Conservation (phyloP, 1,140 invertebrate species). For the Watersipora subatra region DNA sequence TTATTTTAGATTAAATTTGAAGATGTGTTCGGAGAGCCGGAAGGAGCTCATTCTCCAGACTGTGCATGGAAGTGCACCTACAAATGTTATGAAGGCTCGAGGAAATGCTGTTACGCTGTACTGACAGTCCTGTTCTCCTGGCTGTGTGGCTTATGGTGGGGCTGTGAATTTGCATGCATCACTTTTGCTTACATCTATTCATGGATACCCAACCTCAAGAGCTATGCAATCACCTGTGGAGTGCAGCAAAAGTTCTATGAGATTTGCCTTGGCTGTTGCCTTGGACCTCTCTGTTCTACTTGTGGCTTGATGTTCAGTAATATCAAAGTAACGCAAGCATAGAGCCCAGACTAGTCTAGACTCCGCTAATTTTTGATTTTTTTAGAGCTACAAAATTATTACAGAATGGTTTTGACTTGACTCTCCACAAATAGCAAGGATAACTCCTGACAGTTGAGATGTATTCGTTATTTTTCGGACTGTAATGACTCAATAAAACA, state of each 20-base stretch:
- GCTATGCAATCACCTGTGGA: slow-evolving; percentile 47
- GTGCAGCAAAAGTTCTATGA: slow-evolving; percentile 47
- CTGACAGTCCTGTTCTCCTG: slow-evolving; percentile 54
- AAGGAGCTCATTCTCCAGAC: slow-evolving; percentile 55
- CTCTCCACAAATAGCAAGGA: too few species aligned
- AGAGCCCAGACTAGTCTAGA: too few species aligned
- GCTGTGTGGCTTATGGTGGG: slow-evolving; percentile 52
- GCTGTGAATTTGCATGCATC: slow-evolving; percentile 58
- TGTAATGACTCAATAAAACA: too few species aligned
- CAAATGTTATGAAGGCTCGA: slow-evolving; percentile 53
- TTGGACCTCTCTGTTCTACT: slow-evolving; percentile 50
- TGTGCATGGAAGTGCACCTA: slow-evolving; percentile 61
- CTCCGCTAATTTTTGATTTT: too few species aligned
- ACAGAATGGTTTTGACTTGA: too few species aligned
- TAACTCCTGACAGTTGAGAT: too few species aligned
- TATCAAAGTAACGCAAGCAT: slow-evolving; percentile 41
- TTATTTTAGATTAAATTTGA: slow-evolving; percentile 46
- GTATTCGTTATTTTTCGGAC: too few species aligned
- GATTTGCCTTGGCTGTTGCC: slow-evolving; percentile 47
- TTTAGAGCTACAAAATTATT: too few species aligned
- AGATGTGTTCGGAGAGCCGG: slow-evolving; percentile 63
- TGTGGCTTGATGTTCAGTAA: slow-evolving; percentile 52
- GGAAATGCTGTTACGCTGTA: slow-evolving; percentile 55
- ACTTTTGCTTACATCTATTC: slow-evolving; percentile 48
- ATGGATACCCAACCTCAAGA: slow-evolving; percentile 28